Percentiles rank a stretch among this genome's conserved stretches.
Evolutionary conservation across 1,140 invertebrate genomes (phyloP).

Genomic region (Pygmarrhopalites habei): DNA sequence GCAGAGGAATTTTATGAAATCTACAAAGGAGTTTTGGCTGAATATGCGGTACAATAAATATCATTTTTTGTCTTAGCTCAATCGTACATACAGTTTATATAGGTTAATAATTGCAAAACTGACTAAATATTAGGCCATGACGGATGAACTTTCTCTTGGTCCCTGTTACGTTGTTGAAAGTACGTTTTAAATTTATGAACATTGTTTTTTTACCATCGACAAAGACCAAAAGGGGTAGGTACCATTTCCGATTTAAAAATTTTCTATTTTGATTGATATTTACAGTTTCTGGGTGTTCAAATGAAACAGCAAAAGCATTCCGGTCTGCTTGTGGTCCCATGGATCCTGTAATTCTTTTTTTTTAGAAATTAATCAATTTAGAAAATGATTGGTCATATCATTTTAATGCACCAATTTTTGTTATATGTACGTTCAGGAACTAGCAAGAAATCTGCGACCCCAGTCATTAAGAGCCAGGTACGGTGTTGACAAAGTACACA

Average conservation of each 20-base stretch:
- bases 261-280: no score
- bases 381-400: constrained; percentile 3
- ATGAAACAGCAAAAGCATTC: constrained; percentile 63
- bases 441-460: constrained; percentile 73
- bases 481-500: constrained; percentile 72
- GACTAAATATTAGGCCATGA: constrained; percentile 73
- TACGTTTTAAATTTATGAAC: no score
- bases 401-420: constrained; percentile 3
- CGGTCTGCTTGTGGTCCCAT: constrained; percentile 75
- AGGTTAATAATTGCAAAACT: no score
- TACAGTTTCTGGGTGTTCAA: constrained; percentile 57
- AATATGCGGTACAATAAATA: constrained; percentile 64
- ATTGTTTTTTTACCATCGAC: no score
- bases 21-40: constrained; percentile 80
- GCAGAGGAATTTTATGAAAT: constrained; percentile 88
- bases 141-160: constrained; percentile 69
- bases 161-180: constrained; percentile 78
- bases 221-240: no score
- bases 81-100: no score
- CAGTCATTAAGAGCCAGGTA: constrained; percentile 74
- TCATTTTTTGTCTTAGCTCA: constrained; percentile 32
- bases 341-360: constrained; percentile 63
- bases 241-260: no score
- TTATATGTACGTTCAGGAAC: constrained; percentile 57
- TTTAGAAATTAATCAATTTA: neutral